A percentile compares a stretch with the other conserved stretches of the same genome.
Conservation (phyloP, 2,113 vertebrate species). For the Hystrix cristata region DNA sequence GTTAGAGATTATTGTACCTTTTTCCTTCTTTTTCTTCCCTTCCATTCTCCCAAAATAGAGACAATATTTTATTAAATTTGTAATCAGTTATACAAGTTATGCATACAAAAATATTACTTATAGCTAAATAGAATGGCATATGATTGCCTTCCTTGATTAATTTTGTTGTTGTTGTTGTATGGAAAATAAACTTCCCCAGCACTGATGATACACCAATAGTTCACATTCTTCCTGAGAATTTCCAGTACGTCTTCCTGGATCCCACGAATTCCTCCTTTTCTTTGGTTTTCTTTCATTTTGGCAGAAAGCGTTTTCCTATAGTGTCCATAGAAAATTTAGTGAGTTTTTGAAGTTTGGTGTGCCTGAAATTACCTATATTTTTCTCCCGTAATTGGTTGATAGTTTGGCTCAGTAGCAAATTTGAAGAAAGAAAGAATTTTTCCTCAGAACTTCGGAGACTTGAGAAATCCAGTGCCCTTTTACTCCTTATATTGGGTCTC, state of each 20-base stretch:
- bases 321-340: neutral
- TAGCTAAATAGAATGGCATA: neutral
- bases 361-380: neutral
- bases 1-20: constrained; percentile 15
- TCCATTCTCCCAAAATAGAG: neutral
- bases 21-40: neutral
- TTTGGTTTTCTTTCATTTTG: constrained; percentile 16
- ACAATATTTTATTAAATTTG: neutral
- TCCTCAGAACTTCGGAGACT: neutral
- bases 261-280: neutral
- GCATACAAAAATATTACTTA: constrained; percentile 17
- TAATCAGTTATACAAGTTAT: constrained; percentile 3
- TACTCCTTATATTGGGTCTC: neutral
- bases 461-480: neutral
- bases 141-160: neutral
- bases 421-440: constrained; percentile 34
- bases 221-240: constrained; percentile 2
- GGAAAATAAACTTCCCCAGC: neutral
- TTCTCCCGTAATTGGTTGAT: neutral
- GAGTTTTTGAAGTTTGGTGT: neutral
- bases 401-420: constrained; percentile 11
- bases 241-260: neutral
- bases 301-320: neutral
- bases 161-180: neutral
- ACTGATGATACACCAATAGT: neutral